A percentile compares a stretch with the other conserved stretches of the same genome.
phyloP scores from a whole-genome alignment of 2,888 invertebrate genomes.

The Sylvicola cinctus region DNA sequence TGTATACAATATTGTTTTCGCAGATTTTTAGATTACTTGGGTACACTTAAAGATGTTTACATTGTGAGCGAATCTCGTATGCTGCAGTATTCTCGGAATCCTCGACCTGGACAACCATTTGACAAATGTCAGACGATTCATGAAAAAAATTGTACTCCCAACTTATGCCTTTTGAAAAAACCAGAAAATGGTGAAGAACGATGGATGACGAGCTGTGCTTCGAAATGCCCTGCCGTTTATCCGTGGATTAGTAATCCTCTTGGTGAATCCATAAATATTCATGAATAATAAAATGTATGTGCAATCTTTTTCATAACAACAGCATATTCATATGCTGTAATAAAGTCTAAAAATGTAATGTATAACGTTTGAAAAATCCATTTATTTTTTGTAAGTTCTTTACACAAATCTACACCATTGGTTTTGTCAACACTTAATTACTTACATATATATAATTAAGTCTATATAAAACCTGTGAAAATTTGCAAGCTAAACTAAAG shows the following conservation, averaged over 20 bases:
- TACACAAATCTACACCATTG: no score
- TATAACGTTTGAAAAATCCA: no score
- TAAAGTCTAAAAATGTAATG: no score
- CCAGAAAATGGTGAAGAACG: conserved; percentile 19
- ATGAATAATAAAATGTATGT: no score
- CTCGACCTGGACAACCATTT: conserved; percentile 16
- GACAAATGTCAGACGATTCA: conserved; percentile 14
- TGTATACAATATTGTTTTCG: conserved; percentile 16
- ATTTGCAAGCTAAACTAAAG: no score
- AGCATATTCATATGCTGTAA: no score
- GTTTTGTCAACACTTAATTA: no score
- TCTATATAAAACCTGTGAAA: no score
- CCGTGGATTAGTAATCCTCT: conserved; percentile 34
- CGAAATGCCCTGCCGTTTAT: conserved; percentile 27
- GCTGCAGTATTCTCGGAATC: conserved; percentile 17
- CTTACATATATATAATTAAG: no score
- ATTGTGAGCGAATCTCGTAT: conserved; percentile 27
- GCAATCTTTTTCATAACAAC: no score
- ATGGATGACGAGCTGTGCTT: conserved; percentile 28
- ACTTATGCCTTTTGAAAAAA: conserved; percentile 17
- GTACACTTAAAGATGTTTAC: conserved; percentile 32
- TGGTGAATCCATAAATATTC: conserved; percentile 18
- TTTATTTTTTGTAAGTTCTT: no score
- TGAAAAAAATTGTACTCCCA: conserved; percentile 12
- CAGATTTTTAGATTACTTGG: conserved; percentile 34